Evolutionary conservation across 2,113 vertebrate genomes (phyloP).

Genomic region (Myanophis thanlyinensis): DNA sequence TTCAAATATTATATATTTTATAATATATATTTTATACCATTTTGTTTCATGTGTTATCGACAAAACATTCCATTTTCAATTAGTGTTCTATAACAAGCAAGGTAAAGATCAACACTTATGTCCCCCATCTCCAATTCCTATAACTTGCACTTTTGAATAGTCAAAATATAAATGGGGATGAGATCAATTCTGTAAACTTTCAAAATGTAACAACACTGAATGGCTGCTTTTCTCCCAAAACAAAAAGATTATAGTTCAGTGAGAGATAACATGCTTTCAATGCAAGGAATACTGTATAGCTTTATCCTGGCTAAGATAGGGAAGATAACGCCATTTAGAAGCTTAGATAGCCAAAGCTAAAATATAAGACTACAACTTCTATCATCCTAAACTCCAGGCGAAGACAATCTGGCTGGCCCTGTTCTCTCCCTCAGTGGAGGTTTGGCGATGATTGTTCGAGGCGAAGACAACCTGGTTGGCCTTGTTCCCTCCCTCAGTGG

Average conservation of each 20-base stretch:
- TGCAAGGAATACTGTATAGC: neutral
- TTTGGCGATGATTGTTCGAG: too few species aligned
- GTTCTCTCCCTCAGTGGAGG: too few species aligned
- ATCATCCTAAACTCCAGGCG: neutral
- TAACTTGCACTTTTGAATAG: neutral
- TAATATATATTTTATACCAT: neutral
- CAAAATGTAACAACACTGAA: neutral
- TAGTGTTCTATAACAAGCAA: neutral
- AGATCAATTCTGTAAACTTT: neutral
- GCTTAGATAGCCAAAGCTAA: neutral
- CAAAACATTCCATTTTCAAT: neutral
- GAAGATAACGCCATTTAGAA: neutral
- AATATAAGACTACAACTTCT: neutral
- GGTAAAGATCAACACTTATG: neutral
- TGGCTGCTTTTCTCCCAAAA: conserved; percentile 5
- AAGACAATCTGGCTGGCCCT: too few species aligned
- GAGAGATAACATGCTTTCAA: neutral
- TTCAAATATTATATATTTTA: neutral
- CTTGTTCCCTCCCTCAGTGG: too few species aligned
- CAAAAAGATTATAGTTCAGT: neutral
- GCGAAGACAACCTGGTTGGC: too few species aligned
- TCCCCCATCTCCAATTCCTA: neutral
- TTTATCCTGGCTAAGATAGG: neutral
- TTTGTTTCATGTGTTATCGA: neutral
- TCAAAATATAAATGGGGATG: neutral